These are phyloP conservation scores for Akabosia matsudoensis DNA, from an alignment of 1,140 invertebrate species.

Conservation along the genomic window DNA sequence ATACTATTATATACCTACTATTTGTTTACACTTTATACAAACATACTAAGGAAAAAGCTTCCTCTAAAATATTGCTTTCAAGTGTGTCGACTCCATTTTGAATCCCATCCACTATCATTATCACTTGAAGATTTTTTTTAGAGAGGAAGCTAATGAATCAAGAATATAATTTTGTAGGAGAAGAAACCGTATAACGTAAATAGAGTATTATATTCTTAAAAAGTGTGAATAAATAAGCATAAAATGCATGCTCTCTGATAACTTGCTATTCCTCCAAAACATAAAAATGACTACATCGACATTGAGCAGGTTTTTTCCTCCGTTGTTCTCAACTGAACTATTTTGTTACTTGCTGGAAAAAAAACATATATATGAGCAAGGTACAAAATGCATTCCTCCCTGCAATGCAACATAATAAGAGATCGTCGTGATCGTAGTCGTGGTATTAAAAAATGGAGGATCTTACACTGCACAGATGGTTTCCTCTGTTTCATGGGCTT, in stretches of 20 bases:
- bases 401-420: background rate
- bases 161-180: background rate
- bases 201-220: too few species aligned
- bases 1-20: too few species aligned
- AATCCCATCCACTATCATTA: background rate
- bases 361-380: background rate
- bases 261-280: background rate
- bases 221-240: background rate
- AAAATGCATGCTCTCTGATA: background rate
- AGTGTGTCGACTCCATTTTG: background rate
- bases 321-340: background rate
- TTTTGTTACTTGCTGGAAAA: background rate
- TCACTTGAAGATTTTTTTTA: background rate
- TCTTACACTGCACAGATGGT: background rate
- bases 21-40: too few species aligned
- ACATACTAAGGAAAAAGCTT: too few species aligned
- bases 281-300: background rate
- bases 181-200: too few species aligned
- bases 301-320: background rate
- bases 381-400: too few species aligned
- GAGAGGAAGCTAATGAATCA: background rate
- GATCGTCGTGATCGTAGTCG: background rate
- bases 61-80: background rate
- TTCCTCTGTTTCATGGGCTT: conserved; percentile 8
- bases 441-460: background rate